phyloP scores from a whole-genome alignment of 2,888 invertebrate genomes.

The Deilephila elpenor region DNA sequence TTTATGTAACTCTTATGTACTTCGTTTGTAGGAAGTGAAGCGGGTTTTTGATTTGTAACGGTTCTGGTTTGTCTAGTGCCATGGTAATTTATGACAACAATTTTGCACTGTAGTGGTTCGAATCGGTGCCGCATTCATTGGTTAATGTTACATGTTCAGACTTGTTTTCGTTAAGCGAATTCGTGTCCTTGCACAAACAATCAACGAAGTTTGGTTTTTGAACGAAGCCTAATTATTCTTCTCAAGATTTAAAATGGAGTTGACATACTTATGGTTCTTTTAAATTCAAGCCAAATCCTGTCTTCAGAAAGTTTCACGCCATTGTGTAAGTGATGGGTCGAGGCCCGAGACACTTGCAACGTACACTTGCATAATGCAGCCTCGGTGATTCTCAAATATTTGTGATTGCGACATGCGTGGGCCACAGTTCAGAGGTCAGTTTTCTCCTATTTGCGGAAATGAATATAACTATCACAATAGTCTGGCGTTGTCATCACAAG shows the following conservation, averaged over 20 bases:
- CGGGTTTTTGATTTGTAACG: constrained; percentile 14
- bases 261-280: constrained; percentile 30
- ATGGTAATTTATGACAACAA: not conserved
- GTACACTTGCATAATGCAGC: constrained; percentile 50
- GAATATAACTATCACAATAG: constrained; percentile 49
- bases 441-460: constrained; percentile 73
- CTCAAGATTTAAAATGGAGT: constrained; percentile 17
- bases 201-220: not conserved
- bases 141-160: not conserved
- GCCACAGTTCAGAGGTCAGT: constrained; percentile 65
- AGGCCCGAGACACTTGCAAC: constrained; percentile 28
- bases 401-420: constrained; percentile 50
- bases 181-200: not conserved
- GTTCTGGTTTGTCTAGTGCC: constrained; percentile 11
- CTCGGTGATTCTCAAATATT: constrained; percentile 47
- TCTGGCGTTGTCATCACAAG: constrained; percentile 42
- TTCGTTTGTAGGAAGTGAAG: constrained; percentile 37
- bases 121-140: not conserved
- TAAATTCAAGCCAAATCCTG: constrained; percentile 18
- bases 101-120: too few species aligned
- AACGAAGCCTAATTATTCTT: not conserved
- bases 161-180: not conserved
- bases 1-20: constrained; percentile 40
- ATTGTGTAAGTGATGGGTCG: constrained; percentile 44
- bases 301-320: constrained; percentile 39